A percentile compares a stretch with the other conserved stretches of the same genome.
phyloP scores from a whole-genome alignment of 2,113 vertebrate genomes.

The Illadopsis cleaveri region DNA sequence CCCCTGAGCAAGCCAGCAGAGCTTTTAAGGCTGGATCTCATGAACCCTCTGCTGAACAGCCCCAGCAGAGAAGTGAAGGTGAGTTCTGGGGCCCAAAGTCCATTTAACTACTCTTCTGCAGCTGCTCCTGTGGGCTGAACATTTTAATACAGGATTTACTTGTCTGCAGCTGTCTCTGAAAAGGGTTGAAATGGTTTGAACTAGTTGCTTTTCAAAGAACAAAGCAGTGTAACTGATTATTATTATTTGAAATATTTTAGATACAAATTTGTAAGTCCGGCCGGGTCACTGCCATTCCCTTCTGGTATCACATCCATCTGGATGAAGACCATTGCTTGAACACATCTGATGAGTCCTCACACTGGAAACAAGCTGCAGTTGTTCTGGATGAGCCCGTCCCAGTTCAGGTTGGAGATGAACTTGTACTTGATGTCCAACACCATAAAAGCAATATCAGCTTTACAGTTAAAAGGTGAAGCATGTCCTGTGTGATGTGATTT shows the following conservation, averaged over 20 bases:
- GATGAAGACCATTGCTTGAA: conserved; percentile 83
- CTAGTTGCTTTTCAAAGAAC: not conserved
- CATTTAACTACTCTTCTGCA: not conserved
- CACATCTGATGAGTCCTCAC: conserved; percentile 85
- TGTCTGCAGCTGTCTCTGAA: not conserved
- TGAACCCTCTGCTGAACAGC: conserved; percentile 84
- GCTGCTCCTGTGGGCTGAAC: not conserved
- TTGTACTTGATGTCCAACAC: conserved; percentile 82
- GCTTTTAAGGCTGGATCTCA: conserved; percentile 89
- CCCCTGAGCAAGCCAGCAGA: conserved; percentile 88
- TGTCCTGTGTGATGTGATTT: not conserved
- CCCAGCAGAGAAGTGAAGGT: conserved; percentile 88
- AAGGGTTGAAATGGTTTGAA: not conserved
- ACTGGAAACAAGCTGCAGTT: conserved; percentile 96
- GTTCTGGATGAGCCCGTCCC: conserved; percentile 86
- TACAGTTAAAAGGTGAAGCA: conserved; percentile 68
- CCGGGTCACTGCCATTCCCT: conserved; percentile 88
- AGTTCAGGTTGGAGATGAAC: conserved; percentile 82
- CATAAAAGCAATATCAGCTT: conserved; percentile 94
- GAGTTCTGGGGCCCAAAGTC: not conserved
- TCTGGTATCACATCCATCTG: conserved; percentile 92
- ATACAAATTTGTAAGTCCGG: conserved; percentile 81
- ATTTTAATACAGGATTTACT: not conserved
- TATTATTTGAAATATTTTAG: conserved; percentile 62
- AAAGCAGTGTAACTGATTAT: not conserved